Percentiles rank a stretch among this genome's conserved stretches.
Evolutionary conservation across 2,797 vertebrate genomes (phyloP).

Genomic region (Ibycter americanus): DNA sequence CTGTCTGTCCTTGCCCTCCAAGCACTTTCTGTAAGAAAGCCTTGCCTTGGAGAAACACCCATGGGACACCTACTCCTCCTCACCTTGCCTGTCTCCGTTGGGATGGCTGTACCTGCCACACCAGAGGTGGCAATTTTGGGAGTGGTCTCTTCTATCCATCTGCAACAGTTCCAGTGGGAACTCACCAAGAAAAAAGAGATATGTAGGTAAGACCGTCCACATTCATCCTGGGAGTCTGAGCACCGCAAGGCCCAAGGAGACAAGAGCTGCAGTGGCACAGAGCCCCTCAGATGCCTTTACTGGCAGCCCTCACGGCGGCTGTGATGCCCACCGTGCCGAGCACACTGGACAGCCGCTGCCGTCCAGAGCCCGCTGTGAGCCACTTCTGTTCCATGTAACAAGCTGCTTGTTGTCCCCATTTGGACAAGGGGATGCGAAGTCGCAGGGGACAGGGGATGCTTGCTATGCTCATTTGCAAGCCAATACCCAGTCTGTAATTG

Average conservation of each 20-base stretch:
- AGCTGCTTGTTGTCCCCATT: neutral
- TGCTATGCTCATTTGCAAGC: neutral
- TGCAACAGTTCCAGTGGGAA: neutral
- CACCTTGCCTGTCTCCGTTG: neutral
- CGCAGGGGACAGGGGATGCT: neutral
- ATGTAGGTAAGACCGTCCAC: neutral
- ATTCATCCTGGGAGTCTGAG: neutral
- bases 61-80: neutral
- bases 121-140: neutral
- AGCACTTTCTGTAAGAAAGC: neutral
- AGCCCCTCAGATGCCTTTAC: neutral
- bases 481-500: neutral
- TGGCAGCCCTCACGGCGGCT: neutral
- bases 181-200: neutral
- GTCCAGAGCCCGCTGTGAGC: neutral
- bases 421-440: neutral
- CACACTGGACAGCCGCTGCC: fast-evolving
- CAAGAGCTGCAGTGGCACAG: neutral
- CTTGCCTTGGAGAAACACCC: neutral
- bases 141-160: neutral
- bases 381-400: neutral
- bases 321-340: fast-evolving
- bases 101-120: neutral
- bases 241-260: neutral
- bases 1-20: neutral